These are phyloP conservation scores for Sinonovacula constricta DNA, from an alignment of 1,140 invertebrate genomes.

Conservation along the genomic window DNA sequence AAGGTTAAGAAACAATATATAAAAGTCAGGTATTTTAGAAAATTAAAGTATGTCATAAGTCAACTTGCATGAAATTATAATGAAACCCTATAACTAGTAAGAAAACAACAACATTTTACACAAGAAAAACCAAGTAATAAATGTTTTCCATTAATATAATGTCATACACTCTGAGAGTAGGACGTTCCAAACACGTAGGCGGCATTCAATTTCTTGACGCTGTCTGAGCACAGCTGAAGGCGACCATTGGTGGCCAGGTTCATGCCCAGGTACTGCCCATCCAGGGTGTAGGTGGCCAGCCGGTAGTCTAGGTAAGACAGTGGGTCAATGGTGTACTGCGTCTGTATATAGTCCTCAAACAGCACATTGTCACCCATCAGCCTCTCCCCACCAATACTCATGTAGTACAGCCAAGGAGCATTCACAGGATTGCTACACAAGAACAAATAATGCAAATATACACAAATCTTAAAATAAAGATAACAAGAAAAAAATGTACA, in stretches of 20 bases:
- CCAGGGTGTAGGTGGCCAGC: slow-evolving; percentile 62
- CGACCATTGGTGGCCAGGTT: slow-evolving; percentile 66
- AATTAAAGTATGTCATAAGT: too few relatives aligned
- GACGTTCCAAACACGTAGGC: slow-evolving; percentile 82
- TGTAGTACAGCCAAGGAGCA: slow-evolving; percentile 82
- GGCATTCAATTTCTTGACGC: slow-evolving; percentile 79
- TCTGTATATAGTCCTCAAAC: slow-evolving; percentile 79
- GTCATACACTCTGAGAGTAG: slow-evolving; percentile 72
- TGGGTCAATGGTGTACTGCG: slow-evolving; percentile 80
- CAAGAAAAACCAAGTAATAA: too few relatives aligned
- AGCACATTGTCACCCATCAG: slow-evolving; percentile 79
- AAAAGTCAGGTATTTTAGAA: too few relatives aligned
- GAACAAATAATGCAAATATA: too few relatives aligned
- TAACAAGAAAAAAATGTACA: not conserved
- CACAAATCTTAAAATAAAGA: not conserved
- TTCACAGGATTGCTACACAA: slow-evolving; percentile 70
- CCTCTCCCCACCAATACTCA: slow-evolving; percentile 59
- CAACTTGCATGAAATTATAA: too few relatives aligned
- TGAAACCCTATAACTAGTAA: too few relatives aligned
- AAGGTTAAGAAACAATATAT: too few relatives aligned
- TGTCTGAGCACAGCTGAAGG: slow-evolving; percentile 80
- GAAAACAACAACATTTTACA: too few relatives aligned
- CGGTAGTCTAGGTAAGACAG: slow-evolving; percentile 62
- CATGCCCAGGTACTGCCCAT: slow-evolving; percentile 76
- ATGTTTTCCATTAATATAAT: too few relatives aligned